These are phyloP conservation scores for Leptinotarsa undecemlineata DNA, from an alignment of 1,140 invertebrate species.

Conservation along the genomic window DNA sequence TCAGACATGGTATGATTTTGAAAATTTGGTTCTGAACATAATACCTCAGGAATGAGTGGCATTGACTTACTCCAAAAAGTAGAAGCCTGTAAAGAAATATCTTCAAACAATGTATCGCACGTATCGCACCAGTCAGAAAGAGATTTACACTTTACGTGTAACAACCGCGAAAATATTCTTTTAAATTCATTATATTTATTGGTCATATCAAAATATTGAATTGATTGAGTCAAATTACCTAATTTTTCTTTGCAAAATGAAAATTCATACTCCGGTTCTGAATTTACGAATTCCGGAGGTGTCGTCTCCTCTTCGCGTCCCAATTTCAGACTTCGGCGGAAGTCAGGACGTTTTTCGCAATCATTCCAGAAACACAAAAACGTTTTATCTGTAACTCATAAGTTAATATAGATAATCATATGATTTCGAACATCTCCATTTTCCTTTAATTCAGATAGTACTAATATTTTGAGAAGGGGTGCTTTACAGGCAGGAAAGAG, in stretches of 20 bases:
- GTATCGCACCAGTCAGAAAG: too few relatives aligned
- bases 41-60: too few relatives aligned
- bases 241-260: neutral
- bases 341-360: neutral
- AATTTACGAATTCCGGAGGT: neutral
- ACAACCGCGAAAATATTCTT: neutral
- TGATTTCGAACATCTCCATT: too few relatives aligned
- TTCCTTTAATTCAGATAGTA: too few relatives aligned
- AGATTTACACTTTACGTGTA: neutral
- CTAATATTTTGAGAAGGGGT: too few relatives aligned
- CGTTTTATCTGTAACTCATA: neutral
- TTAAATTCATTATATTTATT: neutral
- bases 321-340: neutral
- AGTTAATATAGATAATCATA: neutral
- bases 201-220: neutral
- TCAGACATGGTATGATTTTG: too few relatives aligned
- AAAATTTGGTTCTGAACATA: too few relatives aligned
- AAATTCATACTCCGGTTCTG: neutral
- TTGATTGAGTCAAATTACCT: neutral
- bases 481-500: too few relatives aligned
- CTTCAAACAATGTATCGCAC: too few relatives aligned
- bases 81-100: too few relatives aligned
- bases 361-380: neutral
- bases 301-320: neutral
- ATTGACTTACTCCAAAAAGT: too few relatives aligned